These are phyloP conservation scores for Platysternon megacephalum DNA, from an alignment of 2,113 vertebrate genomes.

Conservation along the genomic window DNA sequence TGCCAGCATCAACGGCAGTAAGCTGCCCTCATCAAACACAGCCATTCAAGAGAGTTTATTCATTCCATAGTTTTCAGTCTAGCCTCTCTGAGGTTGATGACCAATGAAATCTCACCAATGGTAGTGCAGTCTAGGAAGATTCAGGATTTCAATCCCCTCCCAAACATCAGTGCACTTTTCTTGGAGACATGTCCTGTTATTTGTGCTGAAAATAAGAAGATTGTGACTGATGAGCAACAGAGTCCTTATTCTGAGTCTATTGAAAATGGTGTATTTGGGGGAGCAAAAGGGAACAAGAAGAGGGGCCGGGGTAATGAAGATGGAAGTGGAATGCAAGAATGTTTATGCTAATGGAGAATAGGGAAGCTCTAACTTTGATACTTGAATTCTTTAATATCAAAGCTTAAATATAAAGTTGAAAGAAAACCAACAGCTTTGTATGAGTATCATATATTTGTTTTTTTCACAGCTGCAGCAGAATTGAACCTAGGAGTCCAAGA, in stretches of 20 bases:
- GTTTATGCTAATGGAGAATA: not conserved
- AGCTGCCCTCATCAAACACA: not conserved
- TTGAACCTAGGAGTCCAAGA: not conserved
- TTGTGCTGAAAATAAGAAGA: not conserved
- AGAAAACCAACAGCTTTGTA: not conserved
- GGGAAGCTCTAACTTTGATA: not conserved
- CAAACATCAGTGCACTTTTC: not conserved
- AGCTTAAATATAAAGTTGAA: not conserved
- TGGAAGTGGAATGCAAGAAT: not conserved
- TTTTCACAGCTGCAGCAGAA: constrained; percentile 29
- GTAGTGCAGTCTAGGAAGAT: not conserved
- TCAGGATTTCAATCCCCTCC: not conserved
- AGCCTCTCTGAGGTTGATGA: not conserved
- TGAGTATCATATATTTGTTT: constrained; percentile 26
- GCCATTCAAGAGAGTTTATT: not conserved
- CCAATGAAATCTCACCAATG: not conserved
- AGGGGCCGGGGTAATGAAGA: not conserved
- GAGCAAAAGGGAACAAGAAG: not conserved
- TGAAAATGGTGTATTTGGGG: not conserved
- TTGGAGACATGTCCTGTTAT: not conserved
- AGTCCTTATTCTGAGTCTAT: not conserved
- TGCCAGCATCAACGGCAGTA: not conserved
- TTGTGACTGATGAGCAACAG: not conserved
- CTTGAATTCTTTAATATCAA: not conserved
- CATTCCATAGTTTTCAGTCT: not conserved